phyloP scores from a whole-genome alignment of 1,140 invertebrate genomes.

The Drosophila kurseongensis region DNA sequence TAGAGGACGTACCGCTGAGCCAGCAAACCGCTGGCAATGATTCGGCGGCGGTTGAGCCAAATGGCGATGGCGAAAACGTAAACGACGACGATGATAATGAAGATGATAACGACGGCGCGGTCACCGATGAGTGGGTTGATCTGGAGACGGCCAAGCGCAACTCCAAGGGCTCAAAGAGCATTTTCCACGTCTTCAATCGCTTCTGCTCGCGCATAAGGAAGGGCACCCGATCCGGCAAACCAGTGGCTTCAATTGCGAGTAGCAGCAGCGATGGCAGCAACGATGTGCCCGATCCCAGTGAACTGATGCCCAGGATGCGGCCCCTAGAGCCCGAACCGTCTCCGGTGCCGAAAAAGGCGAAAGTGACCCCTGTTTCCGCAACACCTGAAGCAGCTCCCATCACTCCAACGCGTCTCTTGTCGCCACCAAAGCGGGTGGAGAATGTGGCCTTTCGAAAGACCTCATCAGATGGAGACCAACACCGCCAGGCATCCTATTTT shows the following conservation, averaged over 20 bases:
- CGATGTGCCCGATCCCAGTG: slow-evolving; percentile 19
- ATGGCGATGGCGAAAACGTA: background rate
- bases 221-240: background rate
- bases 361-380: background rate
- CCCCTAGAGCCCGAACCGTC: slow-evolving; percentile 17
- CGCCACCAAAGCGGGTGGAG: slow-evolving; percentile 25
- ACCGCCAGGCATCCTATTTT: slow-evolving; percentile 32
- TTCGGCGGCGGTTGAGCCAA: background rate
- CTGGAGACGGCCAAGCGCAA: slow-evolving; percentile 12
- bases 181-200: slow-evolving; percentile 35
- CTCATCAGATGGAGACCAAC: background rate
- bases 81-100: background rate
- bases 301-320: slow-evolving; percentile 30
- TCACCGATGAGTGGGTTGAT: slow-evolving; percentile 51
- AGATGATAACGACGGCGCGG: background rate
- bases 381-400: background rate
- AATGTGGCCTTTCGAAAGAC: slow-evolving; percentile 53
- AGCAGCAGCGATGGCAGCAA: slow-evolving; percentile 7
- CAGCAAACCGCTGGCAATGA: too few relatives aligned
- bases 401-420: background rate
- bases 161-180: slow-evolving; percentile 3
- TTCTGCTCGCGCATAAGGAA: slow-evolving; percentile 41
- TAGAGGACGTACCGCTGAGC: background rate
- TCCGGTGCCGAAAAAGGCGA: background rate
- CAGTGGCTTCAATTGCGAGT: background rate